Evolutionary conservation across 2,113 vertebrate species (phyloP).

Genomic region (Indicator indicator): DNA sequence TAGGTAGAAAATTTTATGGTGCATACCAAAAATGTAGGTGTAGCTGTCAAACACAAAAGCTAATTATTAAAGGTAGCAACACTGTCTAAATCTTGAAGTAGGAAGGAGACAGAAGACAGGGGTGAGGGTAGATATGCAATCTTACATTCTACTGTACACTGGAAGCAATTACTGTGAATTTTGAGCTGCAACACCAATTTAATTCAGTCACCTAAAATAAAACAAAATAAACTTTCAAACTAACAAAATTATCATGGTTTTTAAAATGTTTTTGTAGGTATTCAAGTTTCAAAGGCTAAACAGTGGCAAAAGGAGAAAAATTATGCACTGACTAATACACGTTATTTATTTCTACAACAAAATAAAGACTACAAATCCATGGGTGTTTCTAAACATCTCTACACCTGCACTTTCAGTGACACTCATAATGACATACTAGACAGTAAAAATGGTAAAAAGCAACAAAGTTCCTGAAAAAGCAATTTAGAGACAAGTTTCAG

Average conservation of each 20-base stretch:
- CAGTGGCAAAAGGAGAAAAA: background rate
- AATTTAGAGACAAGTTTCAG: background rate
- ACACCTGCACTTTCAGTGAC: background rate
- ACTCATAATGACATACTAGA: background rate
- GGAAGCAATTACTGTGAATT: background rate
- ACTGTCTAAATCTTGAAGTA: background rate
- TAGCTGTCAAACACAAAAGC: background rate
- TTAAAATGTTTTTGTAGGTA: background rate
- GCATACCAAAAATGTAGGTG: background rate
- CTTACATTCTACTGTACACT: background rate
- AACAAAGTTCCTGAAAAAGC: background rate
- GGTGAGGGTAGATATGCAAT: background rate
- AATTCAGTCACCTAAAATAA: background rate
- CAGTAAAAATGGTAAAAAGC: background rate
- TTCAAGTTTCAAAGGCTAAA: background rate
- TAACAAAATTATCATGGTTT: background rate
- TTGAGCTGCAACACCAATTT: background rate
- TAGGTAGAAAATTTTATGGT: background rate
- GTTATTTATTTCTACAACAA: background rate
- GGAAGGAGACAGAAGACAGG: background rate
- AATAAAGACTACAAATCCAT: background rate
- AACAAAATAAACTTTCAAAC: background rate
- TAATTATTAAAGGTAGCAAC: background rate
- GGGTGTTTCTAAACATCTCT: background rate
- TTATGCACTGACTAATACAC: background rate